Base-by-base conservation (phyloP, 2,888 invertebrate species). In the Torymus texanus region DNA sequence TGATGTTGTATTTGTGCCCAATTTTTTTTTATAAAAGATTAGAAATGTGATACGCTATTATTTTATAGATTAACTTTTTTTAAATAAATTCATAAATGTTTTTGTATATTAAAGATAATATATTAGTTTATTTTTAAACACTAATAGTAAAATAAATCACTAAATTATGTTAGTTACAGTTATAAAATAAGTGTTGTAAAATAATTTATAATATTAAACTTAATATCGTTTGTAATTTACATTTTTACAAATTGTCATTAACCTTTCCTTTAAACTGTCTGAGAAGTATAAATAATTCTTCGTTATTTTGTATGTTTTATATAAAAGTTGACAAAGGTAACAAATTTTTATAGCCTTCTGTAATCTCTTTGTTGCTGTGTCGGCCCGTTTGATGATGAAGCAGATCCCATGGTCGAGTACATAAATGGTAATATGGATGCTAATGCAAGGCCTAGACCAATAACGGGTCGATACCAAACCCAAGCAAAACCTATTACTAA, bases 381-480 rank as follows among this genome's bases (percentile, higher is more conserved):
- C 51, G 71, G 58, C 55, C 81, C 62, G 63, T 78, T 59, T 16
- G 79, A 56, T n/a, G 82, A 63, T 56, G 85, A 82, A 73, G 78
- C 84, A 24, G 88, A 86, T 24, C 84, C 85, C 59, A 89, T 78
- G 41, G 87, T 88, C 11, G 90, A 90, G 71, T 89, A 90, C 53
- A 90, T 84, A 79, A 91, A 89, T 13, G 91, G 90, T 67, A 90
- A 80, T 82, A 89, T 83, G 4, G 90, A 88, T 62, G 88, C 87
- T 53, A 89, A 75, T 4, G 90, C 88, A 50, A 91, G 84, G 75
- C 88, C 88, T 55, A 90, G 84, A 18, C 90, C 91, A 61, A 91
- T 87, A 67, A 91, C 79, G 56, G 91, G 91, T 78, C 90, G 88
- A 83, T 91, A 91, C 89, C 90, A 91, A 13, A 91, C 89, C 91